These are phyloP conservation scores for Panagrolaimus sp. DNA, from an alignment of 1,140 invertebrate species.

Conservation along the genomic window DNA sequence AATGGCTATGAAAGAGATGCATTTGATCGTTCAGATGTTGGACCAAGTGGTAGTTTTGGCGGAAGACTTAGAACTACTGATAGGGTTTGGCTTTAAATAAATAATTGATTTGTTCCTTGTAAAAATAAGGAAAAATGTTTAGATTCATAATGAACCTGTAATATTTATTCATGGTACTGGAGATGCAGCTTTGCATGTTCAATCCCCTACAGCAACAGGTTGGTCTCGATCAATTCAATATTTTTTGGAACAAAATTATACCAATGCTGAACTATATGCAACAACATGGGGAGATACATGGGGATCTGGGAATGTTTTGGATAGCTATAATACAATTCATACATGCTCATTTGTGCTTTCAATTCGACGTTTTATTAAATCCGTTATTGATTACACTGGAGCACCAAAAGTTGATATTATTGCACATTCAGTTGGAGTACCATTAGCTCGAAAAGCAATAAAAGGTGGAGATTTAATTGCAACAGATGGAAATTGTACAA, in stretches of 20 bases:
- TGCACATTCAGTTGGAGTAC: slow-evolving; percentile 54
- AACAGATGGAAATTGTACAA: slow-evolving; percentile 56
- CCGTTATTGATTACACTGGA: slow-evolving; percentile 51
- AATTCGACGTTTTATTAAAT: slow-evolving; percentile 52
- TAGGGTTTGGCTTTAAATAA: slow-evolving; percentile 26
- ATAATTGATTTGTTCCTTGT: neutral
- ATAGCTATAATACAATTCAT: slow-evolving; percentile 52
- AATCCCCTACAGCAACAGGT: slow-evolving; percentile 46
- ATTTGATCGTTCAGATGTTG: slow-evolving; percentile 55
- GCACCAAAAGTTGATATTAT: slow-evolving; percentile 54
- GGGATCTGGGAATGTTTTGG: slow-evolving; percentile 55
- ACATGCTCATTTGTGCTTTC: slow-evolving; percentile 52
- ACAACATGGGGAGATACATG: slow-evolving; percentile 58
- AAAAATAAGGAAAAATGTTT: neutral
- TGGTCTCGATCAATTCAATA: slow-evolving; percentile 56
- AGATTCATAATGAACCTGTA: slow-evolving; percentile 51
- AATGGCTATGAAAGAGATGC: slow-evolving; percentile 54
- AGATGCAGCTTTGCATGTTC: slow-evolving; percentile 56
- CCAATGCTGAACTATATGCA: slow-evolving; percentile 50
- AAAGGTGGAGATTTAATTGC: slow-evolving; percentile 56
- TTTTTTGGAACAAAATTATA: slow-evolving; percentile 56
- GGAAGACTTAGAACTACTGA: slow-evolving; percentile 40
- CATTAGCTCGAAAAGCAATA: slow-evolving; percentile 50
- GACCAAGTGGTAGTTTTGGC: slow-evolving; percentile 56
- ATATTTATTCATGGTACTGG: slow-evolving; percentile 54